A percentile compares a stretch with the other conserved stretches of the same genome.
phyloP scores from a whole-genome alignment of 2,113 vertebrate genomes.

The Xenopus laevis region DNA sequence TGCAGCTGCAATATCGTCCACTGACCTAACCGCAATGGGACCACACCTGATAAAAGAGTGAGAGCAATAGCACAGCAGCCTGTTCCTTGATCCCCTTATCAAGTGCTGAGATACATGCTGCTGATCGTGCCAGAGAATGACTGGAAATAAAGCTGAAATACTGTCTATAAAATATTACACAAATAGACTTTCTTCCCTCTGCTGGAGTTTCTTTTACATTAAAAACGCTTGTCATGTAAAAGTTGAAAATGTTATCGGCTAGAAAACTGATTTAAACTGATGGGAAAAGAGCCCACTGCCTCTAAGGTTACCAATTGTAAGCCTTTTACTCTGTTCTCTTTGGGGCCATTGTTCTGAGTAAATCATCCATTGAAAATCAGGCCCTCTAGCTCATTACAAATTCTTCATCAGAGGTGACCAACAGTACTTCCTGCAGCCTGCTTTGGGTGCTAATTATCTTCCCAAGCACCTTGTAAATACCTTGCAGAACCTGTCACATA shows the following conservation, averaged over 20 bases:
- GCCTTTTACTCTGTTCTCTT: slow-evolving; percentile 71
- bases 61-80: slow-evolving; percentile 10
- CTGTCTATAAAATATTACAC: slow-evolving; percentile 37
- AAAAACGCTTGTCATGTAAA: slow-evolving; percentile 45
- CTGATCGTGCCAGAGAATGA: slow-evolving; percentile 17
- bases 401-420: slow-evolving; percentile 76
- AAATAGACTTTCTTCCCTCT: slow-evolving; percentile 22
- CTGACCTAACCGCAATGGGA: not conserved
- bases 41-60: slow-evolving; percentile 5
- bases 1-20: no score
- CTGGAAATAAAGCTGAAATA: not conserved
- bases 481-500: slow-evolving; percentile 44
- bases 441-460: slow-evolving; percentile 65
- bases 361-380: slow-evolving; percentile 87
- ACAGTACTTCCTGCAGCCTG: slow-evolving; percentile 74
- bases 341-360: slow-evolving; percentile 81
- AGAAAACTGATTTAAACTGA: slow-evolving; percentile 58
- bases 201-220: slow-evolving; percentile 43
- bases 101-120: slow-evolving; percentile 24
- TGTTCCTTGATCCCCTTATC: slow-evolving; percentile 26
- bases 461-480: slow-evolving; percentile 59
- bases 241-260: slow-evolving; percentile 57
- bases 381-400: slow-evolving; percentile 78
- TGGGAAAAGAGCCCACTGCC: slow-evolving; percentile 74
- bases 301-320: slow-evolving; percentile 76